Evolutionary conservation across 2,888 invertebrate genomes (phyloP), one percentile per base, ranked within the genome.

Genomic region (Epirrhoe alternata): DNA sequence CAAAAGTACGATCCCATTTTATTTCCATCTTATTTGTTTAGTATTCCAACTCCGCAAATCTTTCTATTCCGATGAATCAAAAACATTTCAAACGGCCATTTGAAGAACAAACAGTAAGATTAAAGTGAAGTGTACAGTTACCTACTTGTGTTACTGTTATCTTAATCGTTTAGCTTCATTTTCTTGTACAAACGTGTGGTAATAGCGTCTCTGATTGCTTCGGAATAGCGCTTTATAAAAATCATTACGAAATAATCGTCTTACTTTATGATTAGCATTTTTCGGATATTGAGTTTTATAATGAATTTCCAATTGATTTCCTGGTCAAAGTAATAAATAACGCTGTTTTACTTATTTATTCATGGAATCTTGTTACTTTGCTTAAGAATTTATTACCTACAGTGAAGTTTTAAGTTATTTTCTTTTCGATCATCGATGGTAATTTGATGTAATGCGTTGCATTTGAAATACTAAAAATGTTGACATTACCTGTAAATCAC

Each of bases 101-200:
- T 63, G 49, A 69, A 57, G 66, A 70, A 66, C 66, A 72, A 72
- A 74, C 65, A 81, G 63, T 56, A 72, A 71, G 78, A 84, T 87
- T 79, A 86, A 86, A 83, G 79, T 70, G 70, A 73, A 74, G 82
- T 80, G 77, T 87, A 80, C 63, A 74, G 82, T 88, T 87, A 81
- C 87, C 69, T 77, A 76, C 77, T 79, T 76, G 74, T 64, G 66
- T 81, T 80, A 76, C 79, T 82, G 84, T 86, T 86, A 82, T 83
- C 79, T 82, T 75, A 80, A 80, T 78, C 75, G 70, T 71, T 71
- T 69, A 80, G 77, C 74, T 77, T 80, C 77, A 80, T 85, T 85
- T 79, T 80, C 80, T 83, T 82, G 69, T 74, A 81, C 74, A 79
- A 82, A 82, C 80, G 79, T 84, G 73, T 74, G 66, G 74, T 69